Conservation (phyloP, 1,140 invertebrate species). For the Musca vetustissima region DNA sequence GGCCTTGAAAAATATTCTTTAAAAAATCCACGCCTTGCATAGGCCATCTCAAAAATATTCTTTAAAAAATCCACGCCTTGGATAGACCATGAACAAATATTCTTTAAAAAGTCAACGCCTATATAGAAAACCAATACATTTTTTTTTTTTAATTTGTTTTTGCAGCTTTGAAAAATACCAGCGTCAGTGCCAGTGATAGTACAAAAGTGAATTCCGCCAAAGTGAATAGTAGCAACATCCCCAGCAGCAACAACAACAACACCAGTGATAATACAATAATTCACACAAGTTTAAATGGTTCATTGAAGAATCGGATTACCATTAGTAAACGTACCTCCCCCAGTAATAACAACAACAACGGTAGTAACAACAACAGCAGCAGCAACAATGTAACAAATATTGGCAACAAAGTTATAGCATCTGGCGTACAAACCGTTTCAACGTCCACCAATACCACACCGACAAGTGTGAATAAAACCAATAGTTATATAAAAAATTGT, state of each 20-base stretch:
- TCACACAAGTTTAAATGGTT: slow-evolving; percentile 9
- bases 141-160: no score
- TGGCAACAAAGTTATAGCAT: not conserved
- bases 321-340: slow-evolving; percentile 10
- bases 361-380: slow-evolving; percentile 23
- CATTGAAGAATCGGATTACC: slow-evolving; percentile 11
- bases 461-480: slow-evolving; percentile 29
- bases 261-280: not conserved
- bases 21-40: no score
- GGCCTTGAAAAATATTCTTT: no score
- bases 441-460: slow-evolving; percentile 41
- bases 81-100: no score
- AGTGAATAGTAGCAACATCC: slow-evolving; percentile 32
- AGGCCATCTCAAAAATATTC: no score
- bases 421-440: slow-evolving; percentile 35
- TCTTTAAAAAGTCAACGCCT: no score
- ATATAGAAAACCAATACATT: no score
- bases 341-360: not conserved
- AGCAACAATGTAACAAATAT: not conserved
- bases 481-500: slow-evolving; percentile 51
- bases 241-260: slow-evolving; percentile 28
- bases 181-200: no score
- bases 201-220: slow-evolving; percentile 31
- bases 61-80: no score
- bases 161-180: slow-evolving; percentile 48